Percentiles rank a stretch among this genome's conserved stretches.
Evolutionary conservation across 2,113 vertebrate species (phyloP).

Genomic region (Poecile atricapillus): DNA sequence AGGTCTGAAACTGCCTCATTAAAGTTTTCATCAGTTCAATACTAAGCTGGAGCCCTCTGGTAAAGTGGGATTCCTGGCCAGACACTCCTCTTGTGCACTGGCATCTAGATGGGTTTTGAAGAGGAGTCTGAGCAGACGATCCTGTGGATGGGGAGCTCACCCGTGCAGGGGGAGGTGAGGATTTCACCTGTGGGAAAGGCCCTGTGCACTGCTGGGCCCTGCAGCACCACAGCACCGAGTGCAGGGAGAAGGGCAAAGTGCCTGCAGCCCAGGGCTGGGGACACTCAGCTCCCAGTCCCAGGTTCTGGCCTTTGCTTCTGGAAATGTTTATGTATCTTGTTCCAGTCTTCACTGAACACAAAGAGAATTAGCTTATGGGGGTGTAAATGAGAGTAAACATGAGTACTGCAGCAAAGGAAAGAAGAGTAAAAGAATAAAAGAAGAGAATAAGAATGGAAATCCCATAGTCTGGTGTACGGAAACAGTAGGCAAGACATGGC

Average conservation of each 20-base stretch:
- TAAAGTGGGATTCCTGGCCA: background rate
- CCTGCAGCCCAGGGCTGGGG: background rate
- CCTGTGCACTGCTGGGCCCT: background rate
- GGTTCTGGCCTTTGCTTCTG: background rate
- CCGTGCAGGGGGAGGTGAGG: rapidly evolving
- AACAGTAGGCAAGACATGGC: background rate
- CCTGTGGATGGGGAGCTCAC: background rate
- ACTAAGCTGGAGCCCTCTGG: background rate
- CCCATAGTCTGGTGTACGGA: background rate
- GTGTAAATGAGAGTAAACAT: background rate
- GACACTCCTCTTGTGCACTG: background rate
- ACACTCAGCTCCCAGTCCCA: background rate
- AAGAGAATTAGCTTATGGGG: background rate
- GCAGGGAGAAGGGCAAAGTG: rapidly evolving
- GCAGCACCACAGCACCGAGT: rapidly evolving
- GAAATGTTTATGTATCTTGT: background rate
- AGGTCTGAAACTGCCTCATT: background rate
- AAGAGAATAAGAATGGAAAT: background rate
- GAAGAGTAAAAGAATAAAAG: background rate
- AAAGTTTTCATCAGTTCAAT: background rate
- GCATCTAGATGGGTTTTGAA: background rate
- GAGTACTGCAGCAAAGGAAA: background rate
- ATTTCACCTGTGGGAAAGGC: background rate
- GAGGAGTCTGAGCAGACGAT: background rate
- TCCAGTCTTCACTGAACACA: background rate